These are phyloP conservation scores for Hemicrepidius hirtus DNA, from an alignment of 2,888 invertebrate species.

Conservation along the genomic window DNA sequence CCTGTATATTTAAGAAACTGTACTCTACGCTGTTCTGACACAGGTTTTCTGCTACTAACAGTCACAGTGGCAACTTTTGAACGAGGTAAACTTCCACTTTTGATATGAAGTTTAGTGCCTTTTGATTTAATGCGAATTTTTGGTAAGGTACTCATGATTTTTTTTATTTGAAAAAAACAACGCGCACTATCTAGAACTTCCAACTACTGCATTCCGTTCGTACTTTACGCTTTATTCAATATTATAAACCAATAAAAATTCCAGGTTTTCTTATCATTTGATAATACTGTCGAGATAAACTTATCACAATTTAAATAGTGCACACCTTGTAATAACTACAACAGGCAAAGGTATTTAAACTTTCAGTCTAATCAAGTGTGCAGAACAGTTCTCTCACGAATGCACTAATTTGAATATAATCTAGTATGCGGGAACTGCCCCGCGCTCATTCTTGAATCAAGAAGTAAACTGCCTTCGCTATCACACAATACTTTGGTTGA, in stretches of 20 bases:
- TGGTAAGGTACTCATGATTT: conserved; percentile 60
- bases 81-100: conserved; percentile 62
- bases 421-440: conserved; percentile 22
- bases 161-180: background rate
- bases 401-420: conserved; percentile 12
- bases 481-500: conserved; percentile 25
- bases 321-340: background rate
- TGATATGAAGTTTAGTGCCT: conserved; percentile 64
- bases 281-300: conserved; percentile 31
- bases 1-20: conserved; percentile 56
- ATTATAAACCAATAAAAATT: conserved; percentile 22
- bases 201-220: background rate
- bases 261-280: conserved; percentile 33
- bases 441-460: conserved; percentile 38
- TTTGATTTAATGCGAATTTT: conserved; percentile 68
- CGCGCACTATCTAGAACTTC: background rate
- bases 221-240: background rate
- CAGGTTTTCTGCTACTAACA: conserved; percentile 71
- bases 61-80: conserved; percentile 59
- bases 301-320: conserved; percentile 32
- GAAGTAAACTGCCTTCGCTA: conserved; percentile 40
- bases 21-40: conserved; percentile 62
- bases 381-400: background rate
- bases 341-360: background rate
- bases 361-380: background rate